Conservation (phyloP, 2,888 invertebrate genomes). For the Leptinotarsa juncta region DNA sequence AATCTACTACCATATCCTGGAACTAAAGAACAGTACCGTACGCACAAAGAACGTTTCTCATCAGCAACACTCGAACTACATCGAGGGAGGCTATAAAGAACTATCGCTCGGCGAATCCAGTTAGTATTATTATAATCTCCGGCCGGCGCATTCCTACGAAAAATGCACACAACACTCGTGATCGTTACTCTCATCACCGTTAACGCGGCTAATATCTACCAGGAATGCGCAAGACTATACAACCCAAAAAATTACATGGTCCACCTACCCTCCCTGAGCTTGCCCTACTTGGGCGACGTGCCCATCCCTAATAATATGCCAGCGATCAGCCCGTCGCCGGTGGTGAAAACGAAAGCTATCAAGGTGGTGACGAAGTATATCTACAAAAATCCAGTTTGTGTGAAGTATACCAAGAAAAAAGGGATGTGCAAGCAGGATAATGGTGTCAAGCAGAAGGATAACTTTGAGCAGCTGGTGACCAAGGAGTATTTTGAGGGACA, state of each 20-base stretch:
- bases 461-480: slow-evolving; percentile 56
- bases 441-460: slow-evolving; percentile 44
- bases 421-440: slow-evolving; percentile 48
- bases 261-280: slow-evolving; percentile 57
- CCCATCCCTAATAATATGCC: slow-evolving; percentile 53
- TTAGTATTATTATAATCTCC: slow-evolving; percentile 48
- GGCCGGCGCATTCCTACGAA: slow-evolving; percentile 25
- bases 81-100: slow-evolving; percentile 25
- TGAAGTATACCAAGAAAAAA: slow-evolving; percentile 58
- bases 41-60: background rate
- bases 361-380: slow-evolving; percentile 62
- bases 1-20: too few species aligned
- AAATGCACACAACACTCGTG: slow-evolving; percentile 45
- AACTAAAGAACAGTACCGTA: background rate
- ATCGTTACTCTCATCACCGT: slow-evolving; percentile 36
- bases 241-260: slow-evolving; percentile 60
- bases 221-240: slow-evolving; percentile 57
- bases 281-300: slow-evolving; percentile 59
- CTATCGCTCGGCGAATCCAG: slow-evolving; percentile 28
- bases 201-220: slow-evolving; percentile 44
- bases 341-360: slow-evolving; percentile 60
- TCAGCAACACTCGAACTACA: slow-evolving; percentile 13
- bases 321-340: slow-evolving; percentile 58
- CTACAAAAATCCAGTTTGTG: slow-evolving; percentile 61
- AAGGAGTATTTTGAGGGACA: slow-evolving; percentile 57